A percentile compares a stretch with the other conserved stretches of the same genome.
Conservation (phyloP, 2,113 vertebrate species). For the Ammodramus savannarum region DNA sequence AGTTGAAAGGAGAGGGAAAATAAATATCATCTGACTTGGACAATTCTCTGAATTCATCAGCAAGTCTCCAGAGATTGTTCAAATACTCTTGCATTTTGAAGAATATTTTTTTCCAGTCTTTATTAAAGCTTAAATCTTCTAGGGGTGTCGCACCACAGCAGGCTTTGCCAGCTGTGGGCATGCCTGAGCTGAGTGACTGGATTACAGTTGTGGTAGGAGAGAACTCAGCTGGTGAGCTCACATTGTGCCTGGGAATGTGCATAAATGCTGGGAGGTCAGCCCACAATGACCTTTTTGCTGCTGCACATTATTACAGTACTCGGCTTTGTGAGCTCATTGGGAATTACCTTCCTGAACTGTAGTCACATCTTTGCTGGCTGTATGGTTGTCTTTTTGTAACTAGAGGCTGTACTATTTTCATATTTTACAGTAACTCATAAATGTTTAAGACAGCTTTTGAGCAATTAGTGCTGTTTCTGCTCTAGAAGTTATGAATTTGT, state of each 20-base stretch:
- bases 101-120: neutral
- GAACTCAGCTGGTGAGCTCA: neutral
- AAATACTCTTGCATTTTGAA: neutral
- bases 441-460: slow-evolving; percentile 55
- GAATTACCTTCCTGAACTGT: neutral
- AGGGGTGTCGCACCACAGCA: neutral
- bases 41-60: neutral
- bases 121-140: neutral
- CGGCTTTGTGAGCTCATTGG: neutral
- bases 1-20: neutral
- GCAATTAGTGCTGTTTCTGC: slow-evolving; percentile 52
- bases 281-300: neutral
- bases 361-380: neutral
- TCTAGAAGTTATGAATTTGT: slow-evolving; percentile 53
- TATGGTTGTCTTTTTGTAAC: neutral
- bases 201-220: neutral
- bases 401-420: neutral
- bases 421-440: slow-evolving; percentile 33
- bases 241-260: neutral
- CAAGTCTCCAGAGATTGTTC: neutral
- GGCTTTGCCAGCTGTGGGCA: neutral
- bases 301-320: neutral
- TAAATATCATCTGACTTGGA: neutral
- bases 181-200: neutral
- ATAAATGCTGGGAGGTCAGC: neutral